Conservation (phyloP, 2,797 vertebrate species). For the Amphiprion clarkii region DNA sequence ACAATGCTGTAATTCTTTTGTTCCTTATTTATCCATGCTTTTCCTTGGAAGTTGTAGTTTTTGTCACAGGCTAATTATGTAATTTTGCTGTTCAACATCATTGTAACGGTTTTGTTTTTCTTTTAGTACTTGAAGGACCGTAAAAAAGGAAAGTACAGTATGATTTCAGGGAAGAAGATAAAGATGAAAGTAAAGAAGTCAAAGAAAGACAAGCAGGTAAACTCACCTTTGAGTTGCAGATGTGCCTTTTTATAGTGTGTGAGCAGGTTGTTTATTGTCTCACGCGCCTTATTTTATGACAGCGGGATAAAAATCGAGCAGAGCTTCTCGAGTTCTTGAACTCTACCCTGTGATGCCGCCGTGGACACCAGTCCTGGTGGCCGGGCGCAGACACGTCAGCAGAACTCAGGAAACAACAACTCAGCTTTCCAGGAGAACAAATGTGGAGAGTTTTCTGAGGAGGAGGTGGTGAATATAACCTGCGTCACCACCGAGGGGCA, state of each 20-base stretch:
- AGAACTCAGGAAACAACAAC: constrained; percentile 71
- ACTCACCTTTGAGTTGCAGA: background rate
- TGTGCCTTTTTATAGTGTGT: background rate
- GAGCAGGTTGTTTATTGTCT: background rate
- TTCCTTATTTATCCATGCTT: no score
- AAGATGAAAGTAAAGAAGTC: constrained; percentile 97
- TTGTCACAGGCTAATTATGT: background rate
- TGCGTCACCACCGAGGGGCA: constrained; percentile 20
- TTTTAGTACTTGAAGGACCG: constrained; percentile 92
- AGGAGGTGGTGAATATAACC: constrained; percentile 22
- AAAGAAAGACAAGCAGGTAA: constrained; percentile 95
- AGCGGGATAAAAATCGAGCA: constrained; percentile 92
- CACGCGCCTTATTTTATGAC: constrained; percentile 18
- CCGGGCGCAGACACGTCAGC: constrained; percentile 33
- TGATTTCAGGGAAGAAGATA: constrained; percentile 96
- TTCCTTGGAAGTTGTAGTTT: background rate
- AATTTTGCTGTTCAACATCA: no score
- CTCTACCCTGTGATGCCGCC: constrained; percentile 86
- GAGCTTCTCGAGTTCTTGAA: constrained; percentile 93
- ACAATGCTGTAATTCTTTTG: no score
- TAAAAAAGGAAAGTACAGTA: constrained; percentile 94
- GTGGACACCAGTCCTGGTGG: constrained; percentile 14
- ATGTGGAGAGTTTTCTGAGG: constrained; percentile 30
- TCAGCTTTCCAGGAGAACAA: constrained; percentile 23
- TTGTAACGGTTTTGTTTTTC: constrained; percentile 7